phyloP scores from a whole-genome alignment of 2,888 invertebrate genomes.

The Cabera pusaria region DNA sequence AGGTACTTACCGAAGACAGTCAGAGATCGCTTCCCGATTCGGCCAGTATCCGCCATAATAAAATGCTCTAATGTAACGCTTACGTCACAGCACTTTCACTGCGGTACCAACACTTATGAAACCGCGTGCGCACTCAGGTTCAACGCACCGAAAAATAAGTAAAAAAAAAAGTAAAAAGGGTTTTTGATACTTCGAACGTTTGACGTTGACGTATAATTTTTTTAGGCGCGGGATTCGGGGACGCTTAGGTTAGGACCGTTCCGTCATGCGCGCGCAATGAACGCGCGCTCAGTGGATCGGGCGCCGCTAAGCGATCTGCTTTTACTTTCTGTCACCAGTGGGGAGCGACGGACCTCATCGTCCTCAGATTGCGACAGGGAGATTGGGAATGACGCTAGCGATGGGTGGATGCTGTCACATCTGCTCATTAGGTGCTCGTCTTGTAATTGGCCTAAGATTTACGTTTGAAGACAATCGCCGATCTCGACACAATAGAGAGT shows the following conservation, averaged over 20 bases:
- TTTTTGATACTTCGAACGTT: slow-evolving; percentile 24
- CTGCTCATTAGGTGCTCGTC: slow-evolving; percentile 11
- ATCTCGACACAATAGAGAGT: slow-evolving; percentile 9
- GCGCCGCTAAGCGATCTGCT: slow-evolving; percentile 57
- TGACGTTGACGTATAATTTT: slow-evolving; percentile 19
- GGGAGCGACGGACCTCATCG: slow-evolving; percentile 48
- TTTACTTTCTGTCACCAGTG: slow-evolving; percentile 78
- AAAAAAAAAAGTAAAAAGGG: slow-evolving; percentile 36
- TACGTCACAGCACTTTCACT: slow-evolving; percentile 81
- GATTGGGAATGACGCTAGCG: slow-evolving; percentile 14
- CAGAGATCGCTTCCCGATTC: slow-evolving; percentile 64
- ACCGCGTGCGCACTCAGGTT: slow-evolving; percentile 63
- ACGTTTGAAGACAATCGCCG: too few relatives aligned
- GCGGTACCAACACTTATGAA: slow-evolving; percentile 65
- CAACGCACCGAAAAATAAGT: slow-evolving; percentile 52
- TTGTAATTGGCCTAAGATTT: slow-evolving; percentile 8
- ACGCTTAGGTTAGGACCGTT: slow-evolving; percentile 57
- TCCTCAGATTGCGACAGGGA: slow-evolving; percentile 25
- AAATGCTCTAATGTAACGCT: slow-evolving; percentile 68
- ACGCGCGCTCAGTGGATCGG: slow-evolving; percentile 66
- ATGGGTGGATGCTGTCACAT: slow-evolving; percentile 6
- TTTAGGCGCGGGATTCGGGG: slow-evolving; percentile 50
- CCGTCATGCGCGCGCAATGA: slow-evolving; percentile 72
- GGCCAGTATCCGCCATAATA: slow-evolving; percentile 71
- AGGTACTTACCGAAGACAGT: slow-evolving; percentile 65